These are phyloP conservation scores for Paramisgurnus dabryanus DNA, from an alignment of 2,113 vertebrate species.

Conservation along the genomic window DNA sequence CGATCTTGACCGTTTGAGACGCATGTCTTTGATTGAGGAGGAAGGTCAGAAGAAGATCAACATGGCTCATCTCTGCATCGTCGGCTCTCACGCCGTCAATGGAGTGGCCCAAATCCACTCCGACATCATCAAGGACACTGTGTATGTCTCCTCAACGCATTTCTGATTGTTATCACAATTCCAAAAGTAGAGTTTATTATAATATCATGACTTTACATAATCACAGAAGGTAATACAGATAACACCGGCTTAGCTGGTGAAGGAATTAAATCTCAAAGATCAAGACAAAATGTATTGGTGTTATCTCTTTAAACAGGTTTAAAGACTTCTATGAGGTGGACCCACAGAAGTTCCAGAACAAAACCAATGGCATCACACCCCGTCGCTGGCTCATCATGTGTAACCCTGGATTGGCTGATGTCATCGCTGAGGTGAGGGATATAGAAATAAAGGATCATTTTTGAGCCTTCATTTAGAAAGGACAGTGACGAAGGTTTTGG, in stretches of 20 bases:
- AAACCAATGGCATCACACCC: constrained; percentile 94
- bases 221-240: not conserved
- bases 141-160: constrained; percentile 69
- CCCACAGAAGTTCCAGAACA: constrained; percentile 91
- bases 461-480: no score
- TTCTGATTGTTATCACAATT: no score
- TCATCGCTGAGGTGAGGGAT: constrained; percentile 86
- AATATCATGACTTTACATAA: no score
- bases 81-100: constrained; percentile 87
- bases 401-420: constrained; percentile 87
- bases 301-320: constrained; percentile 72
- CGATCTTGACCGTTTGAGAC: constrained; percentile 78
- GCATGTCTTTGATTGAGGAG: constrained; percentile 92
- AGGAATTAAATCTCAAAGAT: not conserved
- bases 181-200: no score
- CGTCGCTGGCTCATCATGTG: constrained; percentile 91
- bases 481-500: no score
- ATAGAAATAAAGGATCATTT: not conserved
- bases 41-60: constrained; percentile 85
- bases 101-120: constrained; percentile 91
- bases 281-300: no score
- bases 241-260: not conserved
- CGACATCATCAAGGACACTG: constrained; percentile 86
- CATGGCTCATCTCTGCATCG: constrained; percentile 91
- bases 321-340: constrained; percentile 93